Evolutionary conservation across 2,113 vertebrate species (phyloP).

Genomic region (Python bivittatus): DNA sequence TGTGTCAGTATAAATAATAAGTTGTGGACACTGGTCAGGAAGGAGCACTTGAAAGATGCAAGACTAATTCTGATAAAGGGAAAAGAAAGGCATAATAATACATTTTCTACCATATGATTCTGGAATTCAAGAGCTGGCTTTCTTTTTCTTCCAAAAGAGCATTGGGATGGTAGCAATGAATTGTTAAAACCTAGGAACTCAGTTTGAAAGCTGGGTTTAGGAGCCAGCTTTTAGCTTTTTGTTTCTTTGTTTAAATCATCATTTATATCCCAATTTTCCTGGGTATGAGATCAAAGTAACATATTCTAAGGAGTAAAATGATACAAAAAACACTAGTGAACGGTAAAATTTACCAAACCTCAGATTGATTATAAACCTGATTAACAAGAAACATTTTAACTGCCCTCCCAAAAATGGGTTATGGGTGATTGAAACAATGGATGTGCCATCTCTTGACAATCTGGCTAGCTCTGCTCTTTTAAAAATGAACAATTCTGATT

Average conservation of each 20-base stretch:
- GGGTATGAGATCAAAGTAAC: background rate
- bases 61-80: background rate
- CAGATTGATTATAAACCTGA: background rate
- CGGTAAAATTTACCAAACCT: background rate
- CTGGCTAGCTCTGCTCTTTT: background rate
- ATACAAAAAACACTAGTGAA: background rate
- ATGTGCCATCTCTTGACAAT: background rate
- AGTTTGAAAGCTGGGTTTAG: background rate
- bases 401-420: background rate
- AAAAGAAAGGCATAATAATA: background rate
- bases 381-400: background rate
- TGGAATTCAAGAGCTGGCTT: background rate
- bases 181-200: background rate
- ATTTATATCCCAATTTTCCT: background rate
- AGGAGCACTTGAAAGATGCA: constrained; percentile 5
- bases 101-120: background rate
- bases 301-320: background rate
- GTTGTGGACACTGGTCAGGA: background rate
- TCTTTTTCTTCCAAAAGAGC: background rate
- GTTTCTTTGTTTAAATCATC: background rate
- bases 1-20: background rate
- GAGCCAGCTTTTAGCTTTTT: background rate
- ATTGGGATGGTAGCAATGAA: background rate
- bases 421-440: background rate
- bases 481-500: background rate